Conservation (phyloP, 2,113 vertebrate genomes). For the Delphinapterus leucas region DNA sequence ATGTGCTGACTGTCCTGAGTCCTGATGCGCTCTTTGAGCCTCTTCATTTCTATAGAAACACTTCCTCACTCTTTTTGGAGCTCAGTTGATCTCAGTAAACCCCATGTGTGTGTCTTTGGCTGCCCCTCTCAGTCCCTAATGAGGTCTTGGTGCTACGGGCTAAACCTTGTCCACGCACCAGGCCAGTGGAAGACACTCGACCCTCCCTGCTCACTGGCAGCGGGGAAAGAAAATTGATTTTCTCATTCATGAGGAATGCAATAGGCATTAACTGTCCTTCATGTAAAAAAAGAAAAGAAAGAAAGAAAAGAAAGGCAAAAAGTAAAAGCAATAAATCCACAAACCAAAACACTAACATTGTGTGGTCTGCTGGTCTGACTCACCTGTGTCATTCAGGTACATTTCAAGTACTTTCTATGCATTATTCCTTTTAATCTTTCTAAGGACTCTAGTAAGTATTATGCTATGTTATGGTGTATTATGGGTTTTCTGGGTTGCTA, state of each 20-base stretch:
- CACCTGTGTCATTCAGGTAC: not conserved
- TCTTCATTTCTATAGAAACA: not conserved
- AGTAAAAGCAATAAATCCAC: not conserved
- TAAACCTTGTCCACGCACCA: not conserved
- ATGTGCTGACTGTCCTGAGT: not conserved
- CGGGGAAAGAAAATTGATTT: not conserved
- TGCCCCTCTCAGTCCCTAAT: not conserved
- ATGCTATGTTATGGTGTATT: not conserved
- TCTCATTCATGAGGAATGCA: not conserved
- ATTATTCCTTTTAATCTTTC: not conserved
- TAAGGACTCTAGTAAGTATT: not conserved
- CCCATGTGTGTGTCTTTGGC: rapidly evolving
- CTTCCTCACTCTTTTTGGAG: not conserved
- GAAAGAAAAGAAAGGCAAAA: not conserved
- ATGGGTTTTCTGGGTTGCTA: not conserved
- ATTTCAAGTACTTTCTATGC: rapidly evolving
- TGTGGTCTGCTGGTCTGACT: not conserved
- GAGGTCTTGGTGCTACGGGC: not conserved
- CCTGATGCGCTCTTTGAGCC: rapidly evolving
- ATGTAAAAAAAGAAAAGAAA: not conserved
- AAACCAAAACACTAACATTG: not conserved
- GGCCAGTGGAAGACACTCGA: not conserved
- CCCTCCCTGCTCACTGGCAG: not conserved
- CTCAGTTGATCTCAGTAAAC: not conserved
- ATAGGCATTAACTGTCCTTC: not conserved